A percentile compares a stretch with the other conserved stretches of the same genome.
These are phyloP conservation scores for Siniperca chuatsi DNA, from an alignment of 2,113 vertebrate species.

Conservation along the genomic window DNA sequence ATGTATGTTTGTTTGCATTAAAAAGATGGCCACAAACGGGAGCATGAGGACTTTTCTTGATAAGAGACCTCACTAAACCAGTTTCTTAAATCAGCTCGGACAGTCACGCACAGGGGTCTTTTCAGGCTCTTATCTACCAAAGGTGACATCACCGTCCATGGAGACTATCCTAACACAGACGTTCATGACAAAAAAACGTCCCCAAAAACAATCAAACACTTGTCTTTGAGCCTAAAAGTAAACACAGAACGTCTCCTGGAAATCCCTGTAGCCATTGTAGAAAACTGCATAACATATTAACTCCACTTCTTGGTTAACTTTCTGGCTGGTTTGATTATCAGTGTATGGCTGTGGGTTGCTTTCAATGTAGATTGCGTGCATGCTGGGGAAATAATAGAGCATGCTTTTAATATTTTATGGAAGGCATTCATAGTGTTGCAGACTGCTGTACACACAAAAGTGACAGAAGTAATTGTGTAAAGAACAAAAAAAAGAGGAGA, in stretches of 20 bases:
- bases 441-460: background rate
- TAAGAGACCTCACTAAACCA: conserved; percentile 29
- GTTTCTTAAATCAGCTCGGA: conserved; percentile 23
- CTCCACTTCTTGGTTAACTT: background rate
- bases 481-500: background rate
- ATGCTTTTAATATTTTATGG: background rate
- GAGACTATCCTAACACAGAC: conserved; percentile 20
- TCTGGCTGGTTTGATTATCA: background rate
- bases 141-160: conserved; percentile 55
- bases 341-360: no score
- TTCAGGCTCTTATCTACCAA: conserved; percentile 56
- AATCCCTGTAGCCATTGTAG: background rate
- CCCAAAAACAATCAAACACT: background rate
- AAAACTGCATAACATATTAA: background rate
- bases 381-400: background rate
- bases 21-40: conserved; percentile 12
- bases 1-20: background rate
- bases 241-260: conserved; percentile 1
- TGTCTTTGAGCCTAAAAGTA: conserved; percentile 4
- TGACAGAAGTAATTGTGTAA: background rate
- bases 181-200: background rate
- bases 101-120: conserved; percentile 49
- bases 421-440: background rate
- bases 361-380: no score
- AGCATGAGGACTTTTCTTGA: conserved; percentile 6